Base-by-base conservation (phyloP, 2,797 vertebrate species). In the Pangasius larnaudii region DNA sequence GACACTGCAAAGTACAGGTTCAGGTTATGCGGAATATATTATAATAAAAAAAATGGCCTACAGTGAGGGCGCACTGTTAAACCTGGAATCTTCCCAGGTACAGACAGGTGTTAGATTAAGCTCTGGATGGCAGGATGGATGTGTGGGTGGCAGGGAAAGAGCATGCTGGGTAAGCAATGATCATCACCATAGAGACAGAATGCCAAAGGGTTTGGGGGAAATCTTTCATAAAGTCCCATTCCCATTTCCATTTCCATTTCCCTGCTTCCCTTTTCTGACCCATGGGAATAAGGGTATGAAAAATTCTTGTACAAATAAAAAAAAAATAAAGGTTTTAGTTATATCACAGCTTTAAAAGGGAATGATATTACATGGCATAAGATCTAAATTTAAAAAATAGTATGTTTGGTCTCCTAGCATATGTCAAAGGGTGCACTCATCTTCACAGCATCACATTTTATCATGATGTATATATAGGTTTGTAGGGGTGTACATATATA, bases 101-200 rank as follows among this genome's bases (percentile, higher is more conserved):
- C 42, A 79, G 36, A 72, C 19, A n/a, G 86, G 46, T 89, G 69
- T 61, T 58, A 84, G 84, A 65, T 77, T 74, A 16, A 84, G 79
- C 58, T 77, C 56, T 80, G 74, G 71, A 90, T 86, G 84, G 27
- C 67, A 61, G 39, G 56, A n/a, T 51, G 74, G 79, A 79, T 42
- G 33, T 88, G 88, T 88, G 86, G 86, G 74, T 82, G 81, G 74
- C 49, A 89, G 33, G 80, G 69, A 59, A 89, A 90, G 56, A 79
- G 83, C 78, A 91, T 71, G 86, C 84, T 88, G 74, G 72, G 46
- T 85, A 27, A n/a, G 3, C 82, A 72, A 59, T 80, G 79, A 80
- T 58, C 49, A 86, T 84, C 79, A 84, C 86, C 88, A 79, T 85
- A 88, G 86, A 51, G 80, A 78, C 85, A 74, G 39, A 33, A 42